Percentiles rank a stretch among this genome's conserved stretches.
Evolutionary conservation across 2,888 invertebrate species (phyloP).

Genomic region (Rotaria macrura): DNA sequence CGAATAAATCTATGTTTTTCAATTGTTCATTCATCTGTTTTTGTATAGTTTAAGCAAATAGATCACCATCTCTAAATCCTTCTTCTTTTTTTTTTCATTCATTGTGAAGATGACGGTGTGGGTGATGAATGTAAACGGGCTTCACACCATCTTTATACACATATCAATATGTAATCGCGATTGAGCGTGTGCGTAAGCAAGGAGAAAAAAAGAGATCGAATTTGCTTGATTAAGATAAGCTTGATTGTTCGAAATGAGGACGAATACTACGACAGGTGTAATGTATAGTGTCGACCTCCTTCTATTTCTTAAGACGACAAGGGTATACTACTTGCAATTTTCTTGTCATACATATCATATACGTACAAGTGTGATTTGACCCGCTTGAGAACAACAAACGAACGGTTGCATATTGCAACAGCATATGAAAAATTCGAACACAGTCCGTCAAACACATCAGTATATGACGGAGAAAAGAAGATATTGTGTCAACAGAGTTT

Average conservation of each 20-base stretch:
- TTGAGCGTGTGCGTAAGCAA: background rate
- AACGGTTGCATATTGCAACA: no score
- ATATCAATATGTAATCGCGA: background rate
- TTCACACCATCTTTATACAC: background rate
- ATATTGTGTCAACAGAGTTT: no score
- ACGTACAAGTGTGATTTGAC: background rate
- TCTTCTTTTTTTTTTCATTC: background rate
- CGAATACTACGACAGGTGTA: background rate
- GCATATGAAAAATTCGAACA: no score
- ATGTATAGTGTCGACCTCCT: background rate
- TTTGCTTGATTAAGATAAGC: slow-evolving; percentile 12
- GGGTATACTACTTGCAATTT: background rate
- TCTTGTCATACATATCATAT: background rate
- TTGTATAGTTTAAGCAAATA: background rate
- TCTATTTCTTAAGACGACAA: background rate
- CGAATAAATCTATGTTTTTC: background rate
- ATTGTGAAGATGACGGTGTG: no score
- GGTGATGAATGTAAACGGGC: background rate
- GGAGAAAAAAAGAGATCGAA: background rate
- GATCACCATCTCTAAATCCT: background rate
- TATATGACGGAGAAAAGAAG: no score
- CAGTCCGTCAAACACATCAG: no score
- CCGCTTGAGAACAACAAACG: background rate
- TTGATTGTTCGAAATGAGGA: background rate
- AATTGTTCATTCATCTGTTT: background rate